Conservation (phyloP, 2,888 invertebrate species). For the Suillia variegata region DNA sequence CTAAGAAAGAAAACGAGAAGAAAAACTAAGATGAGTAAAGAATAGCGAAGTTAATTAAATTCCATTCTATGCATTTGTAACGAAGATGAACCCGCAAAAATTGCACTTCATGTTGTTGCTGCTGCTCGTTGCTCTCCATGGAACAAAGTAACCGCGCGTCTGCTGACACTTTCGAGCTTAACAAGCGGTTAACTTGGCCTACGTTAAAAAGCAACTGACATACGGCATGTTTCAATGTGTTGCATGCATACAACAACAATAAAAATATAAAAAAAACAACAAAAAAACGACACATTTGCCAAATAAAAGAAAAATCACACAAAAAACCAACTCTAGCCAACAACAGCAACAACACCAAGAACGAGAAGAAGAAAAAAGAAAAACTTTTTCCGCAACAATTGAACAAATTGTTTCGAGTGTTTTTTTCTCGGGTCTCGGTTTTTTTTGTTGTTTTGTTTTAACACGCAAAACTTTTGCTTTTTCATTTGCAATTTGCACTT, state of each 20-base stretch:
- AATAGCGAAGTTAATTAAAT: constrained; percentile 1
- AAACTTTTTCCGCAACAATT: too few relatives aligned
- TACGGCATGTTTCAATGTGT: not conserved
- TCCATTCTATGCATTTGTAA: not conserved
- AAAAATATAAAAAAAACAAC: constrained; percentile 3
- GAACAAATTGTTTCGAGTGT: constrained; percentile 51
- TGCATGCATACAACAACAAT: too few relatives aligned
- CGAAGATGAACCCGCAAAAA: not conserved
- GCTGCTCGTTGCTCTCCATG: too few relatives aligned
- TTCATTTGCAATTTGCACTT: constrained; percentile 18
- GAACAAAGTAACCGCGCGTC: constrained; percentile 15
- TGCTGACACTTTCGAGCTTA: constrained; percentile 49
- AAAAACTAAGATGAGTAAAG: too few relatives aligned
- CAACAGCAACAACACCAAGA: constrained; percentile 27
- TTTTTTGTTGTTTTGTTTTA: constrained; percentile 6
- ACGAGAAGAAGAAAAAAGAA: too few relatives aligned
- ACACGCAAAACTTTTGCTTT: constrained; percentile 30
- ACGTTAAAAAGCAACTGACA: not conserved
- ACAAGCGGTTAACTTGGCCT: constrained; percentile 42
- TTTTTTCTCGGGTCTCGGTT: constrained; percentile 7
- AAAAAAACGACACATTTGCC: constrained; percentile 16
- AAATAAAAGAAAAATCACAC: constrained; percentile 16
- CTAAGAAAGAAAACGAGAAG: too few relatives aligned
- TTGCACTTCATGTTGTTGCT: constrained; percentile 2
- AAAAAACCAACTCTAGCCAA: constrained; percentile 38